Percentiles rank a stretch among this genome's conserved stretches.
phyloP scores from a whole-genome alignment of 2,113 vertebrate genomes.

The Stomatorhinus ivindoensis region DNA sequence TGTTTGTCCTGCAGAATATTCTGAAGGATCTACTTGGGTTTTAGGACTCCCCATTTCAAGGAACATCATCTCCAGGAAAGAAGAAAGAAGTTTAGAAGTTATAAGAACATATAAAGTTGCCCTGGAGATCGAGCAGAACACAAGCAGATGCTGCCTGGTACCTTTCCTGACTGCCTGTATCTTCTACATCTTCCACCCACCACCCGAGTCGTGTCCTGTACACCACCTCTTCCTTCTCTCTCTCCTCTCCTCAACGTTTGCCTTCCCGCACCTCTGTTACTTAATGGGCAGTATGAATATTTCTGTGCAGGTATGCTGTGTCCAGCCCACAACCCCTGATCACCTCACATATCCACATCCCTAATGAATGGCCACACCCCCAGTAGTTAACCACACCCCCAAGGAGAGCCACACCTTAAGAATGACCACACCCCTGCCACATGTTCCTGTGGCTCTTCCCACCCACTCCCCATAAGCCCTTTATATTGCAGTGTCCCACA shows the following conservation, averaged over 20 bases:
- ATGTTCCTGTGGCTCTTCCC: background rate
- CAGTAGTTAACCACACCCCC: background rate
- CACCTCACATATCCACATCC: background rate
- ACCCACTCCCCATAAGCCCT: background rate
- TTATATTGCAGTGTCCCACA: slow-evolving; percentile 91
- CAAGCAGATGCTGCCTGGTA: background rate
- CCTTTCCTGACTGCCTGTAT: background rate
- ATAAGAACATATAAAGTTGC: background rate
- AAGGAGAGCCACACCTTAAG: background rate
- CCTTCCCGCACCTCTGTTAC: background rate
- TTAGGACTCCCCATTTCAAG: background rate
- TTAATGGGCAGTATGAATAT: background rate
- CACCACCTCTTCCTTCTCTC: background rate
- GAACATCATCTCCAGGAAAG: background rate
- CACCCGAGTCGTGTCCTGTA: background rate
- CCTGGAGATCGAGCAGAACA: background rate
- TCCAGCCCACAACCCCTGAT: background rate
- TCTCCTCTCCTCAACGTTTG: background rate
- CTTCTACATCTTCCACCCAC: background rate
- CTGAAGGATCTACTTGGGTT: background rate
- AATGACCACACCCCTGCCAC: background rate
- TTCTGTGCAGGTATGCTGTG: background rate
- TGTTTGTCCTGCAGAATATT: background rate
- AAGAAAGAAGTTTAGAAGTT: background rate
- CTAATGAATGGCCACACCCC: background rate